phyloP scores from a whole-genome alignment of 2,888 invertebrate species.

The Proisotoma minuta region DNA sequence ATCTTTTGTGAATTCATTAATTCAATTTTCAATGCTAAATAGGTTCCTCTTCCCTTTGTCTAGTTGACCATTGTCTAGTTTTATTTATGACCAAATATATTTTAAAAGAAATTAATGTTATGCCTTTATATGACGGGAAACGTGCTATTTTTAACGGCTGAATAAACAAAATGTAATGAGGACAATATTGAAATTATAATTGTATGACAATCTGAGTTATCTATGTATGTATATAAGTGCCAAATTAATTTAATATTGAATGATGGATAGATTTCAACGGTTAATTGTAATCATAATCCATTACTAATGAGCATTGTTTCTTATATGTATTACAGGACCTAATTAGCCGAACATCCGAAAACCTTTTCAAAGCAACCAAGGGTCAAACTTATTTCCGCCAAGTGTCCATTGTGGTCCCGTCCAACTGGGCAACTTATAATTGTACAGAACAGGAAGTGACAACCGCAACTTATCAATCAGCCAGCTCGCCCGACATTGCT shows the following conservation, averaged over 20 bases:
- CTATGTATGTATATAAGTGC: neutral
- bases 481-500: conserved; percentile 38
- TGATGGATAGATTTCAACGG: conserved; percentile 2
- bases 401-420: conserved; percentile 44
- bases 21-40: neutral
- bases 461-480: conserved; percentile 45
- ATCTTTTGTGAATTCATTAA: conserved; percentile 14
- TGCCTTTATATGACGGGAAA: neutral
- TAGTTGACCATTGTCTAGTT: neutral
- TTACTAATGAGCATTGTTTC: conserved; percentile 13
- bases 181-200: too few relatives aligned
- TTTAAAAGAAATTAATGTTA: neutral
- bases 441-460: conserved; percentile 43
- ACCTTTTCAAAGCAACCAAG: conserved; percentile 42
- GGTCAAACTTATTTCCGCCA: conserved; percentile 45
- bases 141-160: neutral
- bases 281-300: neutral
- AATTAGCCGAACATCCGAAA: conserved; percentile 45
- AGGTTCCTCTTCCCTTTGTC: conserved; percentile 1
- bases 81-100: neutral
- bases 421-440: conserved; percentile 45
- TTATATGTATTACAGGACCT: conserved; percentile 37
- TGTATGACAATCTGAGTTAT: too few relatives aligned
- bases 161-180: conserved; percentile 1
- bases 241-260: neutral